phyloP scores from a whole-genome alignment of 2,888 invertebrate genomes.

The Scaptomyza caliginosa region DNA sequence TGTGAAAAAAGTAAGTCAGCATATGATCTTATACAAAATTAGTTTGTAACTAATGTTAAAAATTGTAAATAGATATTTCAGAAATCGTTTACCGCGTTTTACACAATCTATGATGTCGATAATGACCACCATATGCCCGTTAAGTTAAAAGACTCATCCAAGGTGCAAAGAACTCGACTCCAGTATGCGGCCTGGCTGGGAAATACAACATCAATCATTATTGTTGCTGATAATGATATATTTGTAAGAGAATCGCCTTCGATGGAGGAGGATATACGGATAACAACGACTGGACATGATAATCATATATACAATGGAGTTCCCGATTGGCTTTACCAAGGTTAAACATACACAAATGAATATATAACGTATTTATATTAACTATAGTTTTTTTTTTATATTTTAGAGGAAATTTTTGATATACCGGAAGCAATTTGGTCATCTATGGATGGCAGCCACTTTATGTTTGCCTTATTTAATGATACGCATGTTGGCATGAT shows the following conservation, averaged over 20 bases:
- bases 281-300: conserved; percentile 91
- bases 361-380: too few species aligned
- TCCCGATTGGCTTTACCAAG: conserved; percentile 98
- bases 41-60: too few species aligned
- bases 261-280: conserved; percentile 87
- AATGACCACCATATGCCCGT: conserved; percentile 95
- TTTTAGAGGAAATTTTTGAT: conserved; percentile 94
- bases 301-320: conserved; percentile 95
- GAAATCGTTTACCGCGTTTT: conserved; percentile 93
- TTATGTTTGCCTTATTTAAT: conserved; percentile 94
- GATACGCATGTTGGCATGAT: conserved; percentile 91
- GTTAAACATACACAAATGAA: conserved; percentile 78
- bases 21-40: too few species aligned
- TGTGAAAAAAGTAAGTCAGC: conserved; percentile 91
- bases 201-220: conserved; percentile 89
- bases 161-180: conserved; percentile 89
- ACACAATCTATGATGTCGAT: conserved; percentile 95
- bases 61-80: conserved; percentile 88
- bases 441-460: conserved; percentile 90
- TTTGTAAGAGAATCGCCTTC: conserved; percentile 91
- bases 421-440: conserved; percentile 94
- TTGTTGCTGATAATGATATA: conserved; percentile 95
- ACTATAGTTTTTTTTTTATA: background rate
- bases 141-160: conserved; percentile 90
- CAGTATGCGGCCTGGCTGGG: conserved; percentile 94